Base-by-base conservation (phyloP, 2,888 invertebrate genomes). In the Bembecia ichneumoniformis region DNA sequence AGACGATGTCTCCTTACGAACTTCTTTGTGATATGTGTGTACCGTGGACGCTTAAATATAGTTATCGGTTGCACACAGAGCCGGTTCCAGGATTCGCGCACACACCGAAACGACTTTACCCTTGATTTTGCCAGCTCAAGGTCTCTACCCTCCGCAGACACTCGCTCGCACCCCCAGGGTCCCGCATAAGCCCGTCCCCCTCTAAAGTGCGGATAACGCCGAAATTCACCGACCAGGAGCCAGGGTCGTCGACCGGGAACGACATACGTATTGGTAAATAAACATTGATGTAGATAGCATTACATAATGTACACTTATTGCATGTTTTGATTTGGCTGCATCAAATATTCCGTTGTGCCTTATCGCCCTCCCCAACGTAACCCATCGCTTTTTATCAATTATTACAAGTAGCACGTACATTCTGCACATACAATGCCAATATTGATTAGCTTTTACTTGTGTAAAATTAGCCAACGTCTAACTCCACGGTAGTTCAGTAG, bases 61-160 rank as follows among this genome's bases (percentile, higher is more conserved):
- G 54, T 51, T 57, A 64, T 64, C 48, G 51, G 48, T 57, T 56
- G 59, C 66, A 74, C 71, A 73, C 58, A 64, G 54, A 53, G 52
- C 64, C 68, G 63, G 63, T 62, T 67, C 66, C 63, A 61, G 64
- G 57, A 59, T 55, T 62, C 62, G 71, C 77, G 62, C 84, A 82
- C 82, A 83, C 86, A 67, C 53, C 47, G 60, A 55, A 66, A 70
- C 57, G 63, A 61, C 74, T 65, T 87, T 87, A 87, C 86, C 87
- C 87, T 87, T 87, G 87, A 87, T 87, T 86, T 86, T 81, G 83
- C 84, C 77, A 78, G 82, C 86, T 87, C 87, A 87, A 87, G 87
- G 87, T 87, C 86, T 84, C 86, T 83, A 84, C 86, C 86, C 86
- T 78, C 78, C 56, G 63, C 57, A 60, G 56, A 53, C 57, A 66